A percentile compares a stretch with the other conserved stretches of the same genome.
Conservation (phyloP, 2,888 invertebrate genomes). For the Lepidochitona cinerea region DNA sequence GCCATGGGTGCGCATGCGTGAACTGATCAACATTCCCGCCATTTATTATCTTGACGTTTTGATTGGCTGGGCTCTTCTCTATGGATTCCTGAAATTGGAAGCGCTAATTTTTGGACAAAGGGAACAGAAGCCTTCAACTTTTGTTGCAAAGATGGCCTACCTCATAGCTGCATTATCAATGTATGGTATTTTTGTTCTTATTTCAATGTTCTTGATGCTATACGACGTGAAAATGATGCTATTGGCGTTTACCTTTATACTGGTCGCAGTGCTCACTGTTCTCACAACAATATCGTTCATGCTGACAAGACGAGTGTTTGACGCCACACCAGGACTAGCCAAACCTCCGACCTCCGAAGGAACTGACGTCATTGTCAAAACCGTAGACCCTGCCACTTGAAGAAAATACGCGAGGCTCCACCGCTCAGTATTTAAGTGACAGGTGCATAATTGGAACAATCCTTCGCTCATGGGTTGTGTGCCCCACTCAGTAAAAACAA, state of each 20-base stretch:
- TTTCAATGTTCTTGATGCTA: neutral
- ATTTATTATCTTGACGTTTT: constrained; percentile 12
- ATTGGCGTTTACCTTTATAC: neutral
- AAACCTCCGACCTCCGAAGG: neutral
- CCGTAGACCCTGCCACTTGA: neutral
- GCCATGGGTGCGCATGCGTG: constrained; percentile 26
- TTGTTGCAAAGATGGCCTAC: neutral
- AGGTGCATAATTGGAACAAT: too few species aligned
- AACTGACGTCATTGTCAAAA: neutral
- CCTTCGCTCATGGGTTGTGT: too few species aligned
- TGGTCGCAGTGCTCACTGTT: neutral
- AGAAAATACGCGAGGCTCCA: too few species aligned
- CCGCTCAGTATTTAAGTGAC: too few species aligned
- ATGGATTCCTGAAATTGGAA: constrained; percentile 6
- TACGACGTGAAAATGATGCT: constrained; percentile 1
- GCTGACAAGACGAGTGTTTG: neutral
- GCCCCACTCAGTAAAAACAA: too few species aligned
- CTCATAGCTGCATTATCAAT: neutral
- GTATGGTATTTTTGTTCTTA: neutral
- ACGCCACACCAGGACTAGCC: neutral
- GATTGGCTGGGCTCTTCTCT: constrained; percentile 5
- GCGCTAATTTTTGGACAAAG: neutral
- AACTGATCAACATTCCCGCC: constrained; percentile 34
- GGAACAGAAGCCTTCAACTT: neutral
- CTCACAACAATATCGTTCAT: neutral